A percentile compares a stretch with the other conserved stretches of the same genome.
Conservation (phyloP, 1,140 invertebrate genomes). For the Megathymus violae region DNA sequence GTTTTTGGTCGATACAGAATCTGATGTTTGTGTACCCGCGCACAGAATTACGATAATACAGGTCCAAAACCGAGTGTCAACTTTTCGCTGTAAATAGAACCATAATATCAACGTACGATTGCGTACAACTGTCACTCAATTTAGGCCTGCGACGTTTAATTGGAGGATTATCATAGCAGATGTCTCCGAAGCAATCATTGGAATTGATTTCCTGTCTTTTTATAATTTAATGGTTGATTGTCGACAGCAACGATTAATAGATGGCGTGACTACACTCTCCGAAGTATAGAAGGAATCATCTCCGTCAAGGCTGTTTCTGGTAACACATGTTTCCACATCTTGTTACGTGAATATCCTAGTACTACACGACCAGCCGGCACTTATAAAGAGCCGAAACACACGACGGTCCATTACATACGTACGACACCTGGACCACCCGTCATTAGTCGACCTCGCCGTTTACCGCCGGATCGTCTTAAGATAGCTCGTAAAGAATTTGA, state of each 20-base stretch:
- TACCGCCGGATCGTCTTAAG: slow-evolving; percentile 10
- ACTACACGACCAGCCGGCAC: slow-evolving; percentile 28
- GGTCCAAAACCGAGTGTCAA: too few species aligned
- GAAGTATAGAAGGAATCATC: neutral
- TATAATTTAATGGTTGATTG: slow-evolving; percentile 20
- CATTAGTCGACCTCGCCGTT: slow-evolving; percentile 4
- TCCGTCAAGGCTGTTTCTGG: neutral
- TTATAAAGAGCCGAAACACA: slow-evolving; percentile 11
- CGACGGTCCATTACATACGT: slow-evolving; percentile 21
- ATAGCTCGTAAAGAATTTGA: slow-evolving; percentile 18
- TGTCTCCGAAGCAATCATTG: slow-evolving; percentile 28
- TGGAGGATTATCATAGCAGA: slow-evolving; percentile 25
- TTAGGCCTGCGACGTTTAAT: slow-evolving; percentile 12
- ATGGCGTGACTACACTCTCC: slow-evolving; percentile 8
- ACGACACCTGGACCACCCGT: slow-evolving; percentile 25
- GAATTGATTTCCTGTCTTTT: slow-evolving; percentile 24
- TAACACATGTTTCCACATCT: neutral
- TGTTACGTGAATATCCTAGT: neutral
- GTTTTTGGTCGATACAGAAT: slow-evolving; percentile 10
- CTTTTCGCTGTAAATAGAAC: slow-evolving; percentile 7
- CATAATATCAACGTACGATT: slow-evolving; percentile 2
- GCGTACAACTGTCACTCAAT: neutral
- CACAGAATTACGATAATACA: neutral
- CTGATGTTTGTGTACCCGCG: slow-evolving; percentile 15
- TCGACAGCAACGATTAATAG: slow-evolving; percentile 6